Percentiles rank a stretch among this genome's conserved stretches.
phyloP scores from a whole-genome alignment of 2,797 vertebrate species.

The Tapera naevia region DNA sequence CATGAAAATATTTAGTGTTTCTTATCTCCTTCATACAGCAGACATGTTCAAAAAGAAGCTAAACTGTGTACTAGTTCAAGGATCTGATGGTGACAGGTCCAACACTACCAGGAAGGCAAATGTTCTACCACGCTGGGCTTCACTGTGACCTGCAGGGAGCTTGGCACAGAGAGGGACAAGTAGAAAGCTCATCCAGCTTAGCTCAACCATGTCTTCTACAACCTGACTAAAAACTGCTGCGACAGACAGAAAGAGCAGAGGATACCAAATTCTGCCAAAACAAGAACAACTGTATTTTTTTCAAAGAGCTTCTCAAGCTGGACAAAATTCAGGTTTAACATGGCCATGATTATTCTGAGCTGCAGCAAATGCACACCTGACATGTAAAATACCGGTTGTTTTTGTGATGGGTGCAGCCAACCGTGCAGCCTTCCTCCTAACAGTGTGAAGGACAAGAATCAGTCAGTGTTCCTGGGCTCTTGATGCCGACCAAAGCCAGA shows the following conservation, averaged over 20 bases:
- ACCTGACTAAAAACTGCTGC: background rate
- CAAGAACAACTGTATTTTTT: background rate
- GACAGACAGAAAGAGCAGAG: background rate
- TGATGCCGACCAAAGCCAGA: background rate
- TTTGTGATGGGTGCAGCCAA: background rate
- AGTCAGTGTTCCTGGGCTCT: background rate
- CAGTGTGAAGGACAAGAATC: background rate
- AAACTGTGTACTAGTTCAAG: background rate
- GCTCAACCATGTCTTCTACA: background rate
- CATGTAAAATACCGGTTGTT: background rate
- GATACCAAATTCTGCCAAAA: background rate
- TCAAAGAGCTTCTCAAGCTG: background rate
- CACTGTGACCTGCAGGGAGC: accelerated
- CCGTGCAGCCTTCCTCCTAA: background rate
- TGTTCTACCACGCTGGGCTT: accelerated
- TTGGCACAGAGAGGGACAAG: accelerated
- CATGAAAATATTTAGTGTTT: background rate
- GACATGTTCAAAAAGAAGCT: background rate
- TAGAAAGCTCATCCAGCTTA: background rate
- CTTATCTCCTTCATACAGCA: background rate
- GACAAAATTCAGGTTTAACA: background rate
- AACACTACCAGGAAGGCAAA: background rate
- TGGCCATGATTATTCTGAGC: background rate
- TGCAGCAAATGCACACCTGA: background rate
- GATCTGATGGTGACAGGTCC: background rate